phyloP scores from a whole-genome alignment of 2,888 invertebrate genomes.

The Nysson spinosus region DNA sequence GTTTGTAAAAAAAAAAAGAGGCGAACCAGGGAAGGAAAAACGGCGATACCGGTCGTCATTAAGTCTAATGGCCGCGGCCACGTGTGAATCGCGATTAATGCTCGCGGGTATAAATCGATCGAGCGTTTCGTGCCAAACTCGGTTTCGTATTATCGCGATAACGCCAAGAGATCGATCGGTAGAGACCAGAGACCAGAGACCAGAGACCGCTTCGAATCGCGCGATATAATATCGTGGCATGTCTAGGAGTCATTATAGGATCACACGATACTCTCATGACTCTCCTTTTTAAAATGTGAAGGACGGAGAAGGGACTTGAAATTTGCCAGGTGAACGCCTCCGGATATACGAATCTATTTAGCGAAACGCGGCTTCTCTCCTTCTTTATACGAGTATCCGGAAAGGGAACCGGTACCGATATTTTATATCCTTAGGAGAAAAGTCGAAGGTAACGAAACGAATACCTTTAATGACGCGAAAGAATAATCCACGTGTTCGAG shows the following conservation, averaged over 20 bases:
- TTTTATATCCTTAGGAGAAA: not conserved
- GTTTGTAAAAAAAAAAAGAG: not conserved
- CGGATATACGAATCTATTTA: no score
- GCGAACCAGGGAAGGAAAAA: slow-evolving; percentile 5
- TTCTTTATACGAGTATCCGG: no score
- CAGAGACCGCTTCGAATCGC: slow-evolving; percentile 6
- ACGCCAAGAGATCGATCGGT: slow-evolving; percentile 9
- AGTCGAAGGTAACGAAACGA: slow-evolving; percentile 31
- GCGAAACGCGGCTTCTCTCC: no score
- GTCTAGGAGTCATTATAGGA: slow-evolving; percentile 26
- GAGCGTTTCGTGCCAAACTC: slow-evolving; percentile 14
- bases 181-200: slow-evolving; percentile 12
- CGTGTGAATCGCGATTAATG: slow-evolving; percentile 39
- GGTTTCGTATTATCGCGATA: slow-evolving; percentile 30
- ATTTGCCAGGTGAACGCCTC: not conserved
- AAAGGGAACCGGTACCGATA: no score
- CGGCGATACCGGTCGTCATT: slow-evolving; percentile 24
- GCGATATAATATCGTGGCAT: slow-evolving; percentile 32
- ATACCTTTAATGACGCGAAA: slow-evolving; percentile 40
- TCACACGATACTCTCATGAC: slow-evolving; percentile 11
- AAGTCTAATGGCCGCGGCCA: slow-evolving; percentile 29
- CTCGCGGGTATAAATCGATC: slow-evolving; percentile 29
- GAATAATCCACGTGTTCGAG: slow-evolving; percentile 25
- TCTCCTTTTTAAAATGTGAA: not conserved
- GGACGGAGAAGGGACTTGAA: not conserved